A percentile compares a stretch with the other conserved stretches of the same genome.
Evolutionary conservation across 2,797 vertebrate species (phyloP).

Genomic region (Loriculus beryllinus): DNA sequence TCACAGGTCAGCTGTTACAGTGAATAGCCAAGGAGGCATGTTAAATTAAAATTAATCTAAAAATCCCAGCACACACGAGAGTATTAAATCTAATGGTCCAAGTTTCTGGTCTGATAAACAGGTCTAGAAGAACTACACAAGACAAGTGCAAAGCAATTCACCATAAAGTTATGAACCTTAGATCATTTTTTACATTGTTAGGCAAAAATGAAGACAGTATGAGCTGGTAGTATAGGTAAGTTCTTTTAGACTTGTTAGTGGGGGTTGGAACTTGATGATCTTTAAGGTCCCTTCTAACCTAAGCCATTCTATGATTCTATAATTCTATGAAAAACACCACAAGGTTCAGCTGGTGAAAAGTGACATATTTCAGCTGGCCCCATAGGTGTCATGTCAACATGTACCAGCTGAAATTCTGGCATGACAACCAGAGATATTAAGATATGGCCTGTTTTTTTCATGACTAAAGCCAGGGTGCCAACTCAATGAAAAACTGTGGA

Average conservation of each 20-base stretch:
- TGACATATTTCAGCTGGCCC: not conserved
- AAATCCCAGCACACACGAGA: not conserved
- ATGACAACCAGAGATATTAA: not conserved
- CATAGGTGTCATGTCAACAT: rapidly evolving
- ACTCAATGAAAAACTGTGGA: not conserved
- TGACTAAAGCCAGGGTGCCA: not conserved
- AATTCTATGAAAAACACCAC: not conserved
- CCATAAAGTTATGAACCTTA: not conserved
- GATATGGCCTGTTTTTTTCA: not conserved
- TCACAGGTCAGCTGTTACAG: not conserved
- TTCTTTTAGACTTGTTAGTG: not conserved
- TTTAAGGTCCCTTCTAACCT: not conserved
- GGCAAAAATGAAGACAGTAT: not conserved
- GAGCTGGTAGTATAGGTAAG: not conserved
- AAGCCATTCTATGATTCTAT: not conserved
- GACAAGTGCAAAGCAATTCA: not conserved
- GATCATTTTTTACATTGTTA: rapidly evolving
- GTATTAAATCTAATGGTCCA: not conserved
- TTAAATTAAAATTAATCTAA: not conserved
- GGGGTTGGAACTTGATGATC: not conserved
- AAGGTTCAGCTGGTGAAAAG: constrained; percentile 3
- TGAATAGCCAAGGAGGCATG: not conserved
- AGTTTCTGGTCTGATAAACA: not conserved
- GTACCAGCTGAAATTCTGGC: not conserved
- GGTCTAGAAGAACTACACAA: not conserved